Percentiles rank a stretch among this genome's conserved stretches.
phyloP scores from a whole-genome alignment of 2,888 invertebrate species.

The Philhelius pedissequus region DNA sequence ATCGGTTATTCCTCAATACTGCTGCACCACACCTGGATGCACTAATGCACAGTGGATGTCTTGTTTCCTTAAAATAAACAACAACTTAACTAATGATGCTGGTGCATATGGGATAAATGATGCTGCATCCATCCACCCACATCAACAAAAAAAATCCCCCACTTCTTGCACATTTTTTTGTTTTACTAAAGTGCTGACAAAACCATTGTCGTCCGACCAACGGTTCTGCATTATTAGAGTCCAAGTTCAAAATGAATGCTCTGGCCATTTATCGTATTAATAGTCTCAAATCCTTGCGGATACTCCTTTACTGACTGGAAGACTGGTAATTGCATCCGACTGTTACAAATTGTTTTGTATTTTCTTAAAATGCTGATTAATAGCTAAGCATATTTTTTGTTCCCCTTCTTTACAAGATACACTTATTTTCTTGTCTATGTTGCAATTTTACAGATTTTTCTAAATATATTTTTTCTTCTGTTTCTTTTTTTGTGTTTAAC shows the following conservation, averaged over 20 bases:
- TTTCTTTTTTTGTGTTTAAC: constrained; percentile 40
- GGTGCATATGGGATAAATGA: neutral
- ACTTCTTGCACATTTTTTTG: constrained; percentile 3
- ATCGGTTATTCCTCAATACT: neutral
- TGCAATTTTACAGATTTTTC: constrained; percentile 1
- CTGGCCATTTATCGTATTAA: constrained; percentile 61
- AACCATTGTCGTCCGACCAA: constrained; percentile 33
- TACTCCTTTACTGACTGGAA: constrained; percentile 16
- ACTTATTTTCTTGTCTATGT: neutral
- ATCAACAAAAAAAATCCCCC: constrained; percentile 5
- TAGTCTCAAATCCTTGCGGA: constrained; percentile 48
- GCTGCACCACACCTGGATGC: constrained; percentile 6
- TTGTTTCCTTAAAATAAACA: neutral
- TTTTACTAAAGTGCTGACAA: constrained; percentile 57
- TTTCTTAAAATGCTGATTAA: constrained; percentile 58
- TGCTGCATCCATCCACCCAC: neutral
- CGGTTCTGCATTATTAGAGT: neutral
- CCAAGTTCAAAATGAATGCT: neutral
- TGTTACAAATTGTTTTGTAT: constrained; percentile 63
- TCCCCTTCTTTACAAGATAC: neutral
- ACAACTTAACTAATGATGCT: constrained; percentile 39
- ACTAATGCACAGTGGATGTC: neutral
- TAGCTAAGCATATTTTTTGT: constrained; percentile 15
- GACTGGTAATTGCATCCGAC: constrained; percentile 64
- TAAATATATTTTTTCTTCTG: neutral